phyloP scores from a whole-genome alignment of 2,888 invertebrate species.

The Pseudococcus jackbeardsleyi region DNA sequence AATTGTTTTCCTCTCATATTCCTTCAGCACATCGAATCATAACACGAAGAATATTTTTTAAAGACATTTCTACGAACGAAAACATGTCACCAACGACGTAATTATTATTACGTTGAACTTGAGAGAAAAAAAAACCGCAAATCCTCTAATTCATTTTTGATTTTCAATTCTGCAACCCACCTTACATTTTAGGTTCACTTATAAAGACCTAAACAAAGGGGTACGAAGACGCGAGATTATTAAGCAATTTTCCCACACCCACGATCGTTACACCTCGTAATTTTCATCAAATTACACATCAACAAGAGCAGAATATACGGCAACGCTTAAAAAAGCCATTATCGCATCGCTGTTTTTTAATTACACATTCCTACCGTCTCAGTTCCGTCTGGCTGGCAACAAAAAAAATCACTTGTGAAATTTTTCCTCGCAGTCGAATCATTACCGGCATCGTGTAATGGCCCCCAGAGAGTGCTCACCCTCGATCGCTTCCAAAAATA shows the following conservation, averaged over 20 bases:
- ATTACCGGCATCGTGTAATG: neutral
- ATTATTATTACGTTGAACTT: slow-evolving; percentile 12
- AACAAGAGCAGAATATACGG: neutral
- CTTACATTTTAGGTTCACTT: neutral
- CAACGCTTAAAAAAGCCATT: slow-evolving; percentile 6
- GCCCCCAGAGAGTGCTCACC: neutral
- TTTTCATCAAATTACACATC: slow-evolving; percentile 40
- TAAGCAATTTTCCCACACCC: slow-evolving; percentile 41
- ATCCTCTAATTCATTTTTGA: neutral
- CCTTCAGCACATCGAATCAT: no score
- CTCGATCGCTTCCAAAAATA: neutral
- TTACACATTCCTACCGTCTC: slow-evolving; percentile 16
- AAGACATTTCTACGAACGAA: neutral
- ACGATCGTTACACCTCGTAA: slow-evolving; percentile 3
- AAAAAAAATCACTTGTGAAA: slow-evolving; percentile 22
- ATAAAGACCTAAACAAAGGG: neutral
- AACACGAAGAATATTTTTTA: neutral
- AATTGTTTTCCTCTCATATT: neutral
- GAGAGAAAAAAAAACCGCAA: neutral
- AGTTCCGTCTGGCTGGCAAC: neutral
- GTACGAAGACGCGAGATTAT: slow-evolving; percentile 3
- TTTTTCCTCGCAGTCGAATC: neutral
- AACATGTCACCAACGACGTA: neutral
- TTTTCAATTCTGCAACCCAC: neutral
- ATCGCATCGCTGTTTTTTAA: slow-evolving; percentile 15